Evolutionary conservation across 1,140 invertebrate species (phyloP).

Genomic region (Carposina sasakii): DNA sequence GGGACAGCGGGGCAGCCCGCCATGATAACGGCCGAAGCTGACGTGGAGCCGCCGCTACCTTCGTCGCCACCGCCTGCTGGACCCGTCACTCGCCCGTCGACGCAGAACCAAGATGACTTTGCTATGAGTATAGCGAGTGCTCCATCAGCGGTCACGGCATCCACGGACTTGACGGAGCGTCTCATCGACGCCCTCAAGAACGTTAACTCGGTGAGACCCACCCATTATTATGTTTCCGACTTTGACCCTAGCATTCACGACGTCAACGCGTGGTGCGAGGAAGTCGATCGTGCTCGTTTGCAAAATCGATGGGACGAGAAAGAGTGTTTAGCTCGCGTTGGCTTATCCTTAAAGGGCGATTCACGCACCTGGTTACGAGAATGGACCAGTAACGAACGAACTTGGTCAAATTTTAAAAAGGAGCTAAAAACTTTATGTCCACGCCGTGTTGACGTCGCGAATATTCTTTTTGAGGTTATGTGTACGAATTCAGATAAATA

Average conservation of each 20-base stretch:
- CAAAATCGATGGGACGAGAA: constrained; percentile 4
- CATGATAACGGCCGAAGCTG: background rate
- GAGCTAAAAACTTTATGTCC: constrained; percentile 4
- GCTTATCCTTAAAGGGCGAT: constrained; percentile 1
- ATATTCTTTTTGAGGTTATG: constrained; percentile 11
- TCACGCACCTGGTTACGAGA: constrained; percentile 4
- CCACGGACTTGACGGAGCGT: constrained; percentile 4
- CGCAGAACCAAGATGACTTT: too few species aligned
- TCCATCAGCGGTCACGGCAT: background rate
- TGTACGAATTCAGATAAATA: constrained; percentile 3
- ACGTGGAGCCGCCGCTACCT: background rate
- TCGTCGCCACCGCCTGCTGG: too few species aligned
- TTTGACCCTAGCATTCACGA: too few species aligned
- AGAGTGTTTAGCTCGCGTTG: constrained; percentile 7
- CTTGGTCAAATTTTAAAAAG: constrained; percentile 6
- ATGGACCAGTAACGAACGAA: constrained; percentile 5
- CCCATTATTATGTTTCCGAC: too few species aligned
- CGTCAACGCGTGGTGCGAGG: constrained; percentile 10
- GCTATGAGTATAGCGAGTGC: background rate
- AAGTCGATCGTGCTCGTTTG: constrained; percentile 4
- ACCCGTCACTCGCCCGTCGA: too few species aligned
- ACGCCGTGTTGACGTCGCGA: background rate
- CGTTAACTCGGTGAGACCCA: too few species aligned
- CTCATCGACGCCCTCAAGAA: too few species aligned
- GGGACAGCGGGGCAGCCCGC: background rate